Base-by-base conservation (phyloP, 1,140 invertebrate genomes). In the Zaprionus camerounensis region DNA sequence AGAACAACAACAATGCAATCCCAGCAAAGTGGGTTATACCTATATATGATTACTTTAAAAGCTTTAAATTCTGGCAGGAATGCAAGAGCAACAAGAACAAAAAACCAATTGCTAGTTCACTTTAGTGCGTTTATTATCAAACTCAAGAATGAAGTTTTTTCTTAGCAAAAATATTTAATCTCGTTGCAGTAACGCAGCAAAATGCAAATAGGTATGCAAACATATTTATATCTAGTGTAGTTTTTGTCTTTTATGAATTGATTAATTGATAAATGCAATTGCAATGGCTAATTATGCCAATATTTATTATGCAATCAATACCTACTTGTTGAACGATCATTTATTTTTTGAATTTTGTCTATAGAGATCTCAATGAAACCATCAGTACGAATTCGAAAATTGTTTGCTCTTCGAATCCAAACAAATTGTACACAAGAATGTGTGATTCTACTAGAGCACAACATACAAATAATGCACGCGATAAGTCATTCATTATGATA, bases 1-100 rank as follows among this genome's bases (percentile, higher is more conserved):
- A 59, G 41, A 61, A 68, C 59, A 75, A 24, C 20, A 64, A 78
- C 61, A 83, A 67, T 73, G 59, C 62, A 81, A 78, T 84, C 78
- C 77, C 82, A 71, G 22, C n/a, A 41, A 20, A 53, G 58, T 49
- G 44, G 58, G 76, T 36, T 46, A 41, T 70, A 80, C 66, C 73
- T 59, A 70, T 78, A 81, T 83, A 86, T 86, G 62, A 87, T 83
- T 87, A 87, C 85, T 90, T 90, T 76, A 84, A 88, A 80, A 84
- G 85, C 85, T 88, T 88, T 90, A 88, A 88, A 72, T 78, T 59
- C 41, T 36, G 59, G 74, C 78, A 78, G 49, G 53, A 71, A 67
- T 77, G 72, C 77, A 62, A 64, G 24, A 56, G n/a, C 53, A 56
- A 26, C 62, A 73, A 20, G 69, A 67, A 56, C 66, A 49, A 63